Percentiles rank a stretch among this genome's conserved stretches.
These are phyloP conservation scores for Hydriomena furcata DNA, from an alignment of 2,888 invertebrate genomes.

Conservation along the genomic window DNA sequence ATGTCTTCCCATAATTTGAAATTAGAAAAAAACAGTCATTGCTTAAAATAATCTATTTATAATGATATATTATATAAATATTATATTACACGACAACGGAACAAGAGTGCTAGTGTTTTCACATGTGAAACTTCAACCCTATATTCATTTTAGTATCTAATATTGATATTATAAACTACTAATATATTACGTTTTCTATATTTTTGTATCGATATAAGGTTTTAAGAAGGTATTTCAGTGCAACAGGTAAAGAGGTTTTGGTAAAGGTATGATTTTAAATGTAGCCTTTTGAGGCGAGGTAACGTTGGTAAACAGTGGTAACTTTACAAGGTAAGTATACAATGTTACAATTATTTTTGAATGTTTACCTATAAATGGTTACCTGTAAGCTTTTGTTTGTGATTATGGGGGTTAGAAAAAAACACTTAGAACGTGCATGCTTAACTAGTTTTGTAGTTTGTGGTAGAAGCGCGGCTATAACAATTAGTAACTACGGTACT, in stretches of 20 bases:
- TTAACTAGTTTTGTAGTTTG: constrained; percentile 43
- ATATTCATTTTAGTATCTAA: constrained; percentile 72
- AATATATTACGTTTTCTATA: constrained; percentile 68
- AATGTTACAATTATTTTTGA: constrained; percentile 41
- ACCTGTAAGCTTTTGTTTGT: constrained; percentile 64
- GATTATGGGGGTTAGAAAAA: constrained; percentile 60
- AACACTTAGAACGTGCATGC: constrained; percentile 63
- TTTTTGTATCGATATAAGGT: constrained; percentile 64
- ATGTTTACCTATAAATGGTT: constrained; percentile 42
- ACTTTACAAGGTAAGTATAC: constrained; percentile 63
- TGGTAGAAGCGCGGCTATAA: constrained; percentile 39
- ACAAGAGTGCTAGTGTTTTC: constrained; percentile 83
- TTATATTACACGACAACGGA: constrained; percentile 76
- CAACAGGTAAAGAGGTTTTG: constrained; percentile 76
- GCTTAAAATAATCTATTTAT: constrained; percentile 79
- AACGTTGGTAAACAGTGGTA: constrained; percentile 36
- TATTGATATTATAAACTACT: constrained; percentile 77
- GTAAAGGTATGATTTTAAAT: constrained; percentile 61
- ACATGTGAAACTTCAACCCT: constrained; percentile 81
- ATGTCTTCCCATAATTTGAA: constrained; percentile 84
- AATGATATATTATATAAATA: constrained; percentile 67
- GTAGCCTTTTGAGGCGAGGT: constrained; percentile 79
- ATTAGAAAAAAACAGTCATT: constrained; percentile 74
- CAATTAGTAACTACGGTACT: constrained; percentile 42
- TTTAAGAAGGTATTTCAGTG: constrained; percentile 69